Evolutionary conservation across 1,140 invertebrate genomes (phyloP), one percentile per base, ranked within the genome.

Genomic region (Brachionus rotundiformis): DNA sequence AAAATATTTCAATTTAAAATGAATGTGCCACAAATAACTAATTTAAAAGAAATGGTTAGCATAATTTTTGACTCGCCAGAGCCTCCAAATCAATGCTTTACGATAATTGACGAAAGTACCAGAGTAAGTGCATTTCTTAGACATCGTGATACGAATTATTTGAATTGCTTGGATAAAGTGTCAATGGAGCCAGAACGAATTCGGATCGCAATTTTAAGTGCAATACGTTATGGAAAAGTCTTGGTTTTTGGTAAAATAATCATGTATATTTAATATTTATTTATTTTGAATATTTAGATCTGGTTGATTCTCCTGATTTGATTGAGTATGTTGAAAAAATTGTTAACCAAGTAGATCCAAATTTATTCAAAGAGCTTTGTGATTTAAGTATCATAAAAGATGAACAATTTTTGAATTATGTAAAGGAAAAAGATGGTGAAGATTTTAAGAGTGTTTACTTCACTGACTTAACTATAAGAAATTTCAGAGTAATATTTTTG

Each of bases 91-190:
- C 0, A 23, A 25, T 73, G 68, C 29, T 73, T 31, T 73, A 11
- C 68, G 8, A 31, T 73, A 8, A 29, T 73, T 11, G 68, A 73
- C 41, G 68, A 73, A 73, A 73, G 36, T 13, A 73, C 68, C 13
- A n/a, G 68, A 44, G 68, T 73, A 47, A 73, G 68, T 44, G 68
- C 68, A 11, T 73, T 73, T 73, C 23, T 73, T 10, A 73, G 68
- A 73, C 68, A 73, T 44, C 36, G 68, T 44, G 36, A 73, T 23
- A 44, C 39, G 0, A 44, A 23, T 29, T 73, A 73, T 44, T 13
- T 73, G 10, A 23, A 73, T 44, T 73, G 68, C 8, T 23, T 73
- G 3, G 39, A 73, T 11, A 73, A 44, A 44, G 16, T 25, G 13
- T 8, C 19, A 25, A 44, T 44, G 25, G 36, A 73, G 11, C 33